These are phyloP conservation scores for Podarcis cretensis DNA, from an alignment of 2,113 vertebrate species.

Conservation along the genomic window DNA sequence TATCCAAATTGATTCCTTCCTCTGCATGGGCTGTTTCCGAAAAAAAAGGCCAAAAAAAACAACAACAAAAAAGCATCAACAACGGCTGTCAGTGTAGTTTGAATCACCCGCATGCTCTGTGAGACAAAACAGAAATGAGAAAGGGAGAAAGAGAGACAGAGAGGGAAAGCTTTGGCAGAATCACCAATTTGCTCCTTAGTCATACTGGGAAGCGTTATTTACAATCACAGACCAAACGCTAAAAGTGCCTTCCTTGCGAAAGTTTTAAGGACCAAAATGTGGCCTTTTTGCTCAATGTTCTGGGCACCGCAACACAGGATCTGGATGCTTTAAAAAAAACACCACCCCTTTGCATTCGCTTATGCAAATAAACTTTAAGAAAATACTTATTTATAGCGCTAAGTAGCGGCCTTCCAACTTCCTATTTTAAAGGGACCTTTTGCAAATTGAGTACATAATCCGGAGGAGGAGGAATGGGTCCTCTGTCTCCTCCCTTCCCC, in stretches of 20 bases:
- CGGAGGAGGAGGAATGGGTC: too few relatives aligned
- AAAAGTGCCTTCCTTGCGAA: conserved; percentile 28
- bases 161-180: conserved; percentile 11
- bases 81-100: conserved; percentile 20
- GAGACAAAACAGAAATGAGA: conserved; percentile 56
- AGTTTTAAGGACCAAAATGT: conserved; percentile 33
- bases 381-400: background rate
- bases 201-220: conserved; percentile 64
- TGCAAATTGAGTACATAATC: background rate
- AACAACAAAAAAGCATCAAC: conserved; percentile 2
- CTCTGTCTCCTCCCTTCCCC: too few relatives aligned
- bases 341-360: background rate
- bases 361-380: conserved; percentile 4
- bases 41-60: background rate
- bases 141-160: background rate
- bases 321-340: background rate
- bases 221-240: conserved; percentile 53
- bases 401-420: background rate
- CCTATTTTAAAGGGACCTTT: background rate
- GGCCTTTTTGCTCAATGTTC: background rate
- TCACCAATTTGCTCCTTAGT: conserved; percentile 59
- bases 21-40: conserved; percentile 34
- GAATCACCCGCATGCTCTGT: conserved; percentile 32
- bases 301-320: background rate
- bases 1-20: background rate